A percentile compares a stretch with the other conserved stretches of the same genome.
Evolutionary conservation across 2,113 vertebrate genomes (phyloP).

Genomic region (Salvator merianae): DNA sequence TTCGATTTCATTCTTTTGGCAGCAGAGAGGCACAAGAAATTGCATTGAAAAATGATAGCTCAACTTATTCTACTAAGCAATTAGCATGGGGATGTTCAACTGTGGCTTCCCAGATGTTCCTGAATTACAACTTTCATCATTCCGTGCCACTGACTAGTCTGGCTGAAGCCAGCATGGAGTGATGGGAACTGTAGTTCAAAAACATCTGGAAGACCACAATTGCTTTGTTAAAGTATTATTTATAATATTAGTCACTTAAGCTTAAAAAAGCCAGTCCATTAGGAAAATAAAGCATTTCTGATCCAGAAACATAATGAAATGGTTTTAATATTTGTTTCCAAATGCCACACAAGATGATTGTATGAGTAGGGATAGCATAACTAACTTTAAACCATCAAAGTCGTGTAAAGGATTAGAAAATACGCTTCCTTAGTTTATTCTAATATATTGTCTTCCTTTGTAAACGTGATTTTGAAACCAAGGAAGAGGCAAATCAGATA

Average conservation of each 20-base stretch:
- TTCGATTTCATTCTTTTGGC: neutral
- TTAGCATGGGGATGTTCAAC: constrained; percentile 1
- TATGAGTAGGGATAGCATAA: neutral
- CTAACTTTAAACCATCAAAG: neutral
- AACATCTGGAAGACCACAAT: too few relatives aligned
- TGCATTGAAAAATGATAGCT: neutral
- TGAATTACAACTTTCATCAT: too few relatives aligned
- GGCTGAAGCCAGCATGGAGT: too few relatives aligned
- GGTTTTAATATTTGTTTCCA: neutral
- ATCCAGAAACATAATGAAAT: neutral
- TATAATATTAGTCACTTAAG: too few relatives aligned
- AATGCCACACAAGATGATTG: neutral
- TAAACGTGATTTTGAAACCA: constrained; percentile 13
- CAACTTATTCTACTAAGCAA: neutral
- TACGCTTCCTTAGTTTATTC: neutral
- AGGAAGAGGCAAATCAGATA: constrained; percentile 10
- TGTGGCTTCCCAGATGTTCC: too few relatives aligned
- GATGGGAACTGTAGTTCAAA: too few relatives aligned
- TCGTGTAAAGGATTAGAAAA: constrained; percentile 8
- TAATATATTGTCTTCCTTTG: neutral
- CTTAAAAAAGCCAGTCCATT: neutral
- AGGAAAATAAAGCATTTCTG: neutral
- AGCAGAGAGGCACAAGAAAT: neutral
- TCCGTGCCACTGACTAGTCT: too few relatives aligned
- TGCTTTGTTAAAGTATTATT: too few relatives aligned